These are phyloP conservation scores for Ophion costatus DNA, from an alignment of 2,888 invertebrate species.

Conservation along the genomic window DNA sequence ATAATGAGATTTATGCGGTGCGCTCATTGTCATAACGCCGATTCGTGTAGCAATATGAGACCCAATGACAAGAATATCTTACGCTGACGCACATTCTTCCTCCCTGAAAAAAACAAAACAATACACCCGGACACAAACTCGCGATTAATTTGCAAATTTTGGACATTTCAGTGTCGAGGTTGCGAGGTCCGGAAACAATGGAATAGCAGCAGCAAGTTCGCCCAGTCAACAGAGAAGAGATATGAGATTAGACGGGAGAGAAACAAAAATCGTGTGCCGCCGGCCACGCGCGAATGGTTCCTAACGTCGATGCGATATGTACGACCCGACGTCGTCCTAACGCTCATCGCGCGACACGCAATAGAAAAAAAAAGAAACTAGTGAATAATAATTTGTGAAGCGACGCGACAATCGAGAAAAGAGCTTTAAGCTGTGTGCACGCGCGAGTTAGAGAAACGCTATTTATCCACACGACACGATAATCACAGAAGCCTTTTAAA, in stretches of 20 bases:
- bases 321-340: neutral
- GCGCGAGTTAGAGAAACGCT: neutral
- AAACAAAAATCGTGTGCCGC: constrained; percentile 11
- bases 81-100: neutral
- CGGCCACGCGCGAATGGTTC: constrained; percentile 25
- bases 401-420: neutral
- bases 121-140: no score
- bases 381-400: neutral
- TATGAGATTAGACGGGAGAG: neutral
- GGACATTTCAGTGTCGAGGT: constrained; percentile 29
- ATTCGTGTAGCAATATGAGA: neutral
- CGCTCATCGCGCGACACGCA: neutral
- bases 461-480: neutral
- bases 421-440: neutral
- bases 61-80: neutral
- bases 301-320: constrained; percentile 35
- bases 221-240: neutral
- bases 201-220: neutral
- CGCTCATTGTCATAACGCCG: constrained; percentile 31
- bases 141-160: neutral
- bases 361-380: neutral
- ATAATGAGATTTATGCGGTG: constrained; percentile 24
- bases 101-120: neutral
- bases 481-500: constrained; percentile 9
- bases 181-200: constrained; percentile 6